Evolutionary conservation across 2,113 vertebrate genomes (phyloP).

Genomic region (Lucifuga dentata): DNA sequence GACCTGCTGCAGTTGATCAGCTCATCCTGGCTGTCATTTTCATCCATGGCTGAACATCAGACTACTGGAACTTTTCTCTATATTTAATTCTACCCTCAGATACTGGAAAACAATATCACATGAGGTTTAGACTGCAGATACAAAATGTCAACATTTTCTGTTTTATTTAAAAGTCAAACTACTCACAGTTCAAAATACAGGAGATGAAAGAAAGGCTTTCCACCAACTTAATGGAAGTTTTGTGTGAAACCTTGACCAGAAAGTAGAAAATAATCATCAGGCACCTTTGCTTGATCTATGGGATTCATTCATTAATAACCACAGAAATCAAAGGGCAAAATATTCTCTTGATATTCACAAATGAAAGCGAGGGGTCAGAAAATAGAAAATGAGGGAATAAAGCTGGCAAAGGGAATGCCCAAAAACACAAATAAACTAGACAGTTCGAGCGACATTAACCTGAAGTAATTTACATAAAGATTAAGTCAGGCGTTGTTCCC

Average conservation of each 20-base stretch:
- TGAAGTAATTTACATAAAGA: too few relatives aligned
- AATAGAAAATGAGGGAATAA: too few relatives aligned
- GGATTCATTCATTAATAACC: neutral
- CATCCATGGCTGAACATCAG: conserved; percentile 91
- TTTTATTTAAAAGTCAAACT: neutral
- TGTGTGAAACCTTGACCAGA: neutral
- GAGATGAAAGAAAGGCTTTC: neutral
- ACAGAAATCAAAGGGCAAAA: too few relatives aligned
- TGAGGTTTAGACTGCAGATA: neutral
- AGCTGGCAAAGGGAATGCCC: too few relatives aligned
- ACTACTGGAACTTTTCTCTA: conserved; percentile 8
- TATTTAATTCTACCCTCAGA: neutral
- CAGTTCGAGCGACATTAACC: too few relatives aligned
- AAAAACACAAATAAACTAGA: too few relatives aligned
- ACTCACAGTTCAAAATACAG: neutral
- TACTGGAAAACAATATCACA: neutral
- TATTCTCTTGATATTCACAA: too few relatives aligned
- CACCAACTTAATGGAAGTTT: neutral
- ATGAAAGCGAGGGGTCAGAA: too few relatives aligned
- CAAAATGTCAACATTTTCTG: neutral
- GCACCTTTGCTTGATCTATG: neutral
- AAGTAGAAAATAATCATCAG: neutral
- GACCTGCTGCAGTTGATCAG: conserved; percentile 84
- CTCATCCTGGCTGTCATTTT: conserved; percentile 92
- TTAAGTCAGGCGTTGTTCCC: neutral